Evolutionary conservation across 2,888 invertebrate genomes (phyloP), one percentile per base, ranked within the genome.

Genomic region (Drosophila macrothrix): DNA sequence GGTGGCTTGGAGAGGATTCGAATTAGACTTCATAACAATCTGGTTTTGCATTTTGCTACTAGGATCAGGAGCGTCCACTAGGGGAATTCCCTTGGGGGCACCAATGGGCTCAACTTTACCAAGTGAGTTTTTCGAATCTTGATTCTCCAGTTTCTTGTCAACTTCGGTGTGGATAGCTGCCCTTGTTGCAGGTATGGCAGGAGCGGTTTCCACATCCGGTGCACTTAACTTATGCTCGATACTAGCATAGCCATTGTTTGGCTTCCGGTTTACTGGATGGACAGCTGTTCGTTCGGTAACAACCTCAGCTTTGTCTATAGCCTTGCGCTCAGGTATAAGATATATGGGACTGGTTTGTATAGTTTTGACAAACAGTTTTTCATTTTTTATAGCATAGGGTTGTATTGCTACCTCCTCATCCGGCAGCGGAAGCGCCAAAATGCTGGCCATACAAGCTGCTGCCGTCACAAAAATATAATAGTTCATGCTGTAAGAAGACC

Each of bases 371-470:
- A 7, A 25, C 22, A 46, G 14, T 25, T 46, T 46, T 46, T 46
- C 46, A 46, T 46, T 46, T 25, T 25, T 14, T 25, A 46, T 25
- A 4, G 46, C 16, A 25, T 46, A 46, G 16, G 46, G 46, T 22
- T 46, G 16, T 46, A 46, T 46, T 46, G 46, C 46, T 7, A 46
- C 46, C 46, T 46, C 46, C 46, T 46, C 46, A 46, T 46, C 46
- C 14, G 46, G 46, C 16, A 46, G 7, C 25, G 46, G 46, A 4
- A 46, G 46, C 25, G 46, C 46, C 14, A 25, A 25, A 46, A 46
- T 2, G 25, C 16, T 46, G 46, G 25, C 16, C 25, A 46, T 4
- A 16, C 46, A 46, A 46, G 46, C 46, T 46, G 46, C 46, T 25
- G 25, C 25, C 46, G 14, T 46, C 46, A 46, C 14, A 4, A 46